Conservation (phyloP, 2,113 vertebrate species). For the Mobula hypostoma region DNA sequence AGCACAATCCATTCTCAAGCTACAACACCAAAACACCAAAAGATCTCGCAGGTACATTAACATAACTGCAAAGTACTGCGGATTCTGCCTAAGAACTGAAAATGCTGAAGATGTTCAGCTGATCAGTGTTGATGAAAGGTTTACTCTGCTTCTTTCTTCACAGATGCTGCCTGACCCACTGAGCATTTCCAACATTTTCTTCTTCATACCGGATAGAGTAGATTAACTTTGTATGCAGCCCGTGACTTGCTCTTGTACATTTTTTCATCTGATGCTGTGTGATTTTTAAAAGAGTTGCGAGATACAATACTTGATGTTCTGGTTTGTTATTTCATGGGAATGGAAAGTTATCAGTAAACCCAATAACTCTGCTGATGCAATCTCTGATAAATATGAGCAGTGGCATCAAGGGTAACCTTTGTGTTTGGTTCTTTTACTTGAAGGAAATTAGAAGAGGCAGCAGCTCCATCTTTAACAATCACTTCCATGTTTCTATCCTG, state of each 20-base stretch:
- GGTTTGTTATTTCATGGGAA: not conserved
- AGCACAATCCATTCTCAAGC: conserved; percentile 80
- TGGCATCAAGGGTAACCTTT: too few relatives aligned
- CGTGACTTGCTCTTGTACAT: not conserved
- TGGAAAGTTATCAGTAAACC: not conserved
- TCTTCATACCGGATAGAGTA: not conserved
- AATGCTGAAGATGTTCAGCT: too few relatives aligned
- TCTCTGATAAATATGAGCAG: too few relatives aligned
- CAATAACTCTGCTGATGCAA: not conserved
- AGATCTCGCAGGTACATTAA: conserved; percentile 70
- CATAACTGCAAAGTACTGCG: too few relatives aligned
- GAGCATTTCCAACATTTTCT: not conserved
- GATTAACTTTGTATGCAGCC: not conserved
- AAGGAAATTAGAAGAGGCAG: too few relatives aligned
- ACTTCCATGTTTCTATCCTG: too few relatives aligned
- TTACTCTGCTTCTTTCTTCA: not conserved
- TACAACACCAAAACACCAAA: conserved; percentile 76
- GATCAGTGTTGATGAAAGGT: too few relatives aligned
- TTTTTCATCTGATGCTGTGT: not conserved
- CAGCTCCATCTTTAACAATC: too few relatives aligned
- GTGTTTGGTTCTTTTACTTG: too few relatives aligned
- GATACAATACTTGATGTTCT: not conserved
- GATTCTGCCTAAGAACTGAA: too few relatives aligned
- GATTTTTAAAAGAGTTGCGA: not conserved
- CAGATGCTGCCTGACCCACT: not conserved